Conservation (phyloP, 2,113 vertebrate genomes). For the Rhodinocichla rosea region DNA sequence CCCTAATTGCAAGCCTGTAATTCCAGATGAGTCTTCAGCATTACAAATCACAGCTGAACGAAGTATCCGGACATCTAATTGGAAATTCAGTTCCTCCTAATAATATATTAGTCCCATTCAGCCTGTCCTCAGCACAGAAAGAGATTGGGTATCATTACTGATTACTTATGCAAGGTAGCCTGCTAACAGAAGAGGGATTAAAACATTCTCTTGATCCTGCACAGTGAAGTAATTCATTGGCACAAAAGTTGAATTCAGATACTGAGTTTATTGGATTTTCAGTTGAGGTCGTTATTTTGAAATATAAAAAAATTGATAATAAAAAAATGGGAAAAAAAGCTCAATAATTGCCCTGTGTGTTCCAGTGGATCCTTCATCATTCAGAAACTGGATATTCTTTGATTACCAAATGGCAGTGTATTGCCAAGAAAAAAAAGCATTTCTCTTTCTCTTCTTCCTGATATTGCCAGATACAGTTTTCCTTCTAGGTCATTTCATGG, state of each 20-base stretch:
- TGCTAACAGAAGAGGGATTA: background rate
- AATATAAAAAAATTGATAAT: background rate
- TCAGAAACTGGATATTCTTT: background rate
- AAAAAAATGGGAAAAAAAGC: fast-evolving
- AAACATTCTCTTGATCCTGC: background rate
- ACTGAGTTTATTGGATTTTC: background rate
- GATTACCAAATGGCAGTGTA: background rate
- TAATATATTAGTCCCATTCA: conserved; percentile 17
- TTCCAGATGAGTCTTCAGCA: conserved; percentile 14
- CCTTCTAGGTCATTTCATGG: background rate
- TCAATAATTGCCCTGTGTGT: background rate
- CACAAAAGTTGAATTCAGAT: background rate
- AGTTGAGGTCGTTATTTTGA: background rate
- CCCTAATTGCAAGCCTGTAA: background rate
- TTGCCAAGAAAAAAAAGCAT: background rate
- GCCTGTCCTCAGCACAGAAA: background rate
- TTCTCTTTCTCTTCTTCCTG: background rate
- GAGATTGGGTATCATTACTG: background rate
- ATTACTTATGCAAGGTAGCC: conserved; percentile 7
- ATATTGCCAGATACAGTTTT: background rate
- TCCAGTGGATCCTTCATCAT: background rate
- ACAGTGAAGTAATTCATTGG: background rate
- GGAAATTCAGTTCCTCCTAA: conserved; percentile 11
- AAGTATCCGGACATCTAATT: conserved; percentile 24
- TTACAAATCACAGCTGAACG: background rate